These are phyloP conservation scores for Ceramica pisi DNA, from an alignment of 2,888 invertebrate genomes.

Conservation along the genomic window DNA sequence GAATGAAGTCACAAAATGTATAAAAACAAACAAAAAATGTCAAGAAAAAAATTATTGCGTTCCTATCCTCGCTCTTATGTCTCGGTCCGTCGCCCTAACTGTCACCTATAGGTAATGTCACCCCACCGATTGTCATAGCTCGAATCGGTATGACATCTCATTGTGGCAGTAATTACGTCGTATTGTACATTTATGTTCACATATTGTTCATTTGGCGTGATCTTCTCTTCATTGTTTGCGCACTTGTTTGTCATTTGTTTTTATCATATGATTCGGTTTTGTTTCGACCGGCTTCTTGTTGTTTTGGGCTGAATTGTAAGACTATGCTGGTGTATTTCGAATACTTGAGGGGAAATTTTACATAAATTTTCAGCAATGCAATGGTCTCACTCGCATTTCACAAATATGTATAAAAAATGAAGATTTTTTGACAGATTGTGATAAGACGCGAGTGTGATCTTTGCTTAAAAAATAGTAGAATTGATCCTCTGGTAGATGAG, in stretches of 20 bases:
- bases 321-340: background rate
- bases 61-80: constrained; percentile 55
- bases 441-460: no score
- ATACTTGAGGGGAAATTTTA: no score
- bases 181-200: constrained; percentile 85
- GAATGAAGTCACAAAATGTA: no score
- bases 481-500: no score
- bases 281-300: constrained; percentile 47
- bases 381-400: no score
- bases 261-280: constrained; percentile 52
- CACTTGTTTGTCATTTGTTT: constrained; percentile 69
- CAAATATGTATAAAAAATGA: no score
- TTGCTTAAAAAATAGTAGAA: no score
- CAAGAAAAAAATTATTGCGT: no score
- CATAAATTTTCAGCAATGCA: no score
- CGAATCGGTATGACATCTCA: constrained; percentile 84
- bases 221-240: constrained; percentile 61
- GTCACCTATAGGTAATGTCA: constrained; percentile 76
- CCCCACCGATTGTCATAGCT: constrained; percentile 80
- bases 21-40: no score
- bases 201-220: constrained; percentile 74
- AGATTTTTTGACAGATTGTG: no score
- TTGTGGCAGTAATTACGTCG: constrained; percentile 86
- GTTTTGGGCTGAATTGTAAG: constrained; percentile 7
- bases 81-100: constrained; percentile 51